phyloP scores from a whole-genome alignment of 2,888 invertebrate species.

The Luperina testacea region DNA sequence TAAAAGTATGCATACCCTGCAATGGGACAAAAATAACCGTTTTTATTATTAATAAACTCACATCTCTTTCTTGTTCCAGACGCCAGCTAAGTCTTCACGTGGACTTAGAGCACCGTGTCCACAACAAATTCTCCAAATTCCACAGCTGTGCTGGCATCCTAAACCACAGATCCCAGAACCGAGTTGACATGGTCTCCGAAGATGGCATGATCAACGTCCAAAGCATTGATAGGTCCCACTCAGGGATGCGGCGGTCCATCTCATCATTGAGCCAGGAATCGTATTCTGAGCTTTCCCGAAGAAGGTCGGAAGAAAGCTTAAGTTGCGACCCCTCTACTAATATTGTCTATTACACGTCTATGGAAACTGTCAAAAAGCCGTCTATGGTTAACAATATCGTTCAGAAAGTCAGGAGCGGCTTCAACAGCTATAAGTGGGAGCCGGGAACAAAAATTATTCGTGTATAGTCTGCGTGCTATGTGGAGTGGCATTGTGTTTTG shows the following conservation, averaged over 20 bases:
- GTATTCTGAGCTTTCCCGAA: slow-evolving; percentile 54
- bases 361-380: slow-evolving; percentile 74
- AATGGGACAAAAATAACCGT: too few relatives aligned
- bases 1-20: too few relatives aligned
- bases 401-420: slow-evolving; percentile 69
- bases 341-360: slow-evolving; percentile 78
- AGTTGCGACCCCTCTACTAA: slow-evolving; percentile 79
- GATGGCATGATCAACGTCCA: slow-evolving; percentile 71
- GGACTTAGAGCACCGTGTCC: slow-evolving; percentile 76
- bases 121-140: slow-evolving; percentile 79
- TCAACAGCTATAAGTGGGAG: slow-evolving; percentile 80
- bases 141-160: slow-evolving; percentile 78
- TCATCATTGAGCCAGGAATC: slow-evolving; percentile 58
- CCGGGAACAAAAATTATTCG: slow-evolving; percentile 83
- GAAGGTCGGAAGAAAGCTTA: slow-evolving; percentile 72
- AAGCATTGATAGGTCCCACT: slow-evolving; percentile 52
- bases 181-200: slow-evolving; percentile 63
- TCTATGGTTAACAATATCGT: slow-evolving; percentile 69
- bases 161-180: slow-evolving; percentile 52
- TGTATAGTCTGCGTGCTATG: slow-evolving; percentile 69
- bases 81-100: slow-evolving; percentile 81
- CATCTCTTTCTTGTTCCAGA: slow-evolving; percentile 64
- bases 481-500: slow-evolving; percentile 66
- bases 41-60: background rate
- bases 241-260: slow-evolving; percentile 36